Conservation (phyloP, 1,140 invertebrate genomes). For the Zelostemma sp. region DNA sequence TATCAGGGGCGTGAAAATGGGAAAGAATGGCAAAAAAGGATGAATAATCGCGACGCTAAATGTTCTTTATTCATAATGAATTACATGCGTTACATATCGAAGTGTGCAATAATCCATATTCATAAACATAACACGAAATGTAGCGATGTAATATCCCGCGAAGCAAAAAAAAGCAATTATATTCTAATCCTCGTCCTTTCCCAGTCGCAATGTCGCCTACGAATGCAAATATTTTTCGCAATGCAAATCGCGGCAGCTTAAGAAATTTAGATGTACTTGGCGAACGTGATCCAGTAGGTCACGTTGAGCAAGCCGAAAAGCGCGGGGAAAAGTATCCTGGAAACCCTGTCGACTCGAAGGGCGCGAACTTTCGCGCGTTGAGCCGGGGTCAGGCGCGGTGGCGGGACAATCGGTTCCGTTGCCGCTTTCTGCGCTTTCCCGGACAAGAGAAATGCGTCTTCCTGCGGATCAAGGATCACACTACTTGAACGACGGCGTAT, state of each 20-base stretch:
- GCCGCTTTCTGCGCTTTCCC: conserved; percentile 68
- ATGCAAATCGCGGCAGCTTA: too few species aligned
- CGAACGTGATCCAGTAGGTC: conserved; percentile 92
- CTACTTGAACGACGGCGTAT: conserved; percentile 48
- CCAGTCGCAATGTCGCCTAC: too few species aligned
- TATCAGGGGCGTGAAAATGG: too few species aligned
- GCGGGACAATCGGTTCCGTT: conserved; percentile 63
- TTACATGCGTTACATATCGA: conserved; percentile 34
- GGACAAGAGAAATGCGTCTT: conserved; percentile 71
- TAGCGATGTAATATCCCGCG: conserved; percentile 21
- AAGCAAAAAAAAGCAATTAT: conserved; percentile 19
- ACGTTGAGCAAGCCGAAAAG: conserved; percentile 87
- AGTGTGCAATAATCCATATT: conserved; percentile 27
- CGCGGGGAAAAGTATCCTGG: conserved; percentile 87
- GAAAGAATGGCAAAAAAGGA: too few species aligned
- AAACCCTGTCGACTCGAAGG: conserved; percentile 88
- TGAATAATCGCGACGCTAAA: too few species aligned
- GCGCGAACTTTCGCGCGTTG: conserved; percentile 81
- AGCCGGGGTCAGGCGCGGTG: conserved; percentile 73
- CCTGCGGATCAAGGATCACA: conserved; percentile 65
- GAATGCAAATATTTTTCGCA: too few species aligned
- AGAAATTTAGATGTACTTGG: conserved; percentile 86
- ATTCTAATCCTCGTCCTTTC: background rate
- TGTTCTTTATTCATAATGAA: conserved; percentile 34
- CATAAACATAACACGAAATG: conserved; percentile 23